Percentiles rank a stretch among this genome's conserved stretches.
Evolutionary conservation across 2,113 vertebrate species (phyloP).

Genomic region (Cephalopterus ornatus): DNA sequence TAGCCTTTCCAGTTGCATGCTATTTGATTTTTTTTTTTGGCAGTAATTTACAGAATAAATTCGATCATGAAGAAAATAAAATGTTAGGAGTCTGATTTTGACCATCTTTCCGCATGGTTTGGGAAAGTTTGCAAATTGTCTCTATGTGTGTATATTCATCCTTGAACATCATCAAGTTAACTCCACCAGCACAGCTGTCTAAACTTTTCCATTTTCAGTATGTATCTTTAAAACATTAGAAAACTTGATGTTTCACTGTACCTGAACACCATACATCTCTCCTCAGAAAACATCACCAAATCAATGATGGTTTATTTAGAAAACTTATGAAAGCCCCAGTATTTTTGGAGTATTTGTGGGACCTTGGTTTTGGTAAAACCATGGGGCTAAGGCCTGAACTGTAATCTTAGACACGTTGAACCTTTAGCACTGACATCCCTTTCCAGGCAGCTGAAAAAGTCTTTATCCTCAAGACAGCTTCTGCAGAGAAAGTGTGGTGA

Average conservation of each 20-base stretch:
- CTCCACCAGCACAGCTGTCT: not conserved
- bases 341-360: not conserved
- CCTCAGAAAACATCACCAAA: not conserved
- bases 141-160: not conserved
- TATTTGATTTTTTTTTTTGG: not conserved
- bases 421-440: not conserved
- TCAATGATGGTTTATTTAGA: not conserved
- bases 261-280: not conserved
- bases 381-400: not conserved
- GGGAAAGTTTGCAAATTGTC: not conserved
- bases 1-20: not conserved
- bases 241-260: not conserved
- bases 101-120: not conserved
- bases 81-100: not conserved
- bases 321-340: not conserved
- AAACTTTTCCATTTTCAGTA: not conserved
- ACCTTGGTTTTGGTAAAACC: not conserved
- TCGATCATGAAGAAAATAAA: not conserved
- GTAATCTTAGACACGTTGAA: rapidly evolving
- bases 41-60: not conserved
- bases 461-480: not conserved
- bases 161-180: not conserved
- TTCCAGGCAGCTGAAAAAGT: not conserved
- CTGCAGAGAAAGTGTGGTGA: not conserved
- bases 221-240: not conserved